These are phyloP conservation scores for Odontamblyopus lacepedii DNA, from an alignment of 2,797 vertebrate species.

Conservation along the genomic window DNA sequence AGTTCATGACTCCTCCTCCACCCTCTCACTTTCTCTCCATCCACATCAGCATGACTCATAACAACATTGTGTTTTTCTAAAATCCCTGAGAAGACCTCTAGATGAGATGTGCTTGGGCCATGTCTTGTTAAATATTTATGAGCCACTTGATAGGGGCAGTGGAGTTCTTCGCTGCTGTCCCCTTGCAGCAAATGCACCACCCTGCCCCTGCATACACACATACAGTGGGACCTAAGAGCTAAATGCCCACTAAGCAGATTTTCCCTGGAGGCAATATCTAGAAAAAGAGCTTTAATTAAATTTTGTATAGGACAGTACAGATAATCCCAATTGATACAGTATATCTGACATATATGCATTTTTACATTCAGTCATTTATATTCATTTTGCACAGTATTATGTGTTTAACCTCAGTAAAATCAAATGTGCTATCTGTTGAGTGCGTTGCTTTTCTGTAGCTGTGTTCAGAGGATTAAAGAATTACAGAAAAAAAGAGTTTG, in stretches of 20 bases:
- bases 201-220: conserved; percentile 18
- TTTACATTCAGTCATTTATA: background rate
- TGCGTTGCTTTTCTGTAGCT: background rate
- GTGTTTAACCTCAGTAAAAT: background rate
- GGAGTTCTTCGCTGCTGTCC: conserved; percentile 55
- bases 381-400: background rate
- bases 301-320: background rate
- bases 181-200: conserved; percentile 37
- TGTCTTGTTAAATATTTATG: conserved; percentile 80
- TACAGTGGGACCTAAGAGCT: conserved; percentile 31
- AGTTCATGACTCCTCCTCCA: conserved; percentile 19
- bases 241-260: conserved; percentile 45
- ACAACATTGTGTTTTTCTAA: conserved; percentile 55
- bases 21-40: conserved; percentile 19
- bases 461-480: background rate
- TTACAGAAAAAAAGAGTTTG: conserved; percentile 9
- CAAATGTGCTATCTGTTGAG: background rate
- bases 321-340: background rate
- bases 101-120: conserved; percentile 55
- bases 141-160: conserved; percentile 74
- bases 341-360: background rate
- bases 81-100: conserved; percentile 72
- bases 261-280: conserved; percentile 39
- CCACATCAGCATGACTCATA: conserved; percentile 58
- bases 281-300: background rate